phyloP scores from a whole-genome alignment of 2,888 invertebrate species.

The Polydrusus tereticollis region DNA sequence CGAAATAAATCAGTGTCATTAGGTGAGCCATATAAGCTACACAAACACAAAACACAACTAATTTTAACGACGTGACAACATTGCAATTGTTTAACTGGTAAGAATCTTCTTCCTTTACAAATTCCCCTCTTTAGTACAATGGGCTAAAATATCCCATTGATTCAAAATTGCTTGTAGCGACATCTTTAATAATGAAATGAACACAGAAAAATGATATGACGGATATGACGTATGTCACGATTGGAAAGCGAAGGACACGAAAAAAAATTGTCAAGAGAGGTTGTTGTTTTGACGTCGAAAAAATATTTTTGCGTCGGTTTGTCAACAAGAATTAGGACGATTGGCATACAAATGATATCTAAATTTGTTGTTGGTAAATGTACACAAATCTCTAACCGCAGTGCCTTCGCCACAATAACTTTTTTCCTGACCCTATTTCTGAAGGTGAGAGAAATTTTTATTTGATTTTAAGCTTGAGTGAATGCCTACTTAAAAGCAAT shows the following conservation, averaged over 20 bases:
- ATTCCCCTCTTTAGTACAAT: no score
- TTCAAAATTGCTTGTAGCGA: background rate
- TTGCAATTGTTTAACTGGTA: no score
- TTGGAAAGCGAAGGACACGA: conserved; percentile 23
- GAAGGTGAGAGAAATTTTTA: conserved; percentile 62
- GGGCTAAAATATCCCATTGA: no score
- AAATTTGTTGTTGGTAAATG: conserved; percentile 64
- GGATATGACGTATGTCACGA: conserved; percentile 6
- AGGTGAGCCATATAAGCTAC: no score
- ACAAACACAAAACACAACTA: no score
- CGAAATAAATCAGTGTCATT: no score
- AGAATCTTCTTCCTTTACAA: no score
- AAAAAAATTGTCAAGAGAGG: conserved; percentile 26
- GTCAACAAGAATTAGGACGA: conserved; percentile 49
- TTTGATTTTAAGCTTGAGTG: conserved; percentile 29
- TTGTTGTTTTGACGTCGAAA: conserved; percentile 35
- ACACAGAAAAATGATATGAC: background rate
- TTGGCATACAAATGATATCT: conserved; percentile 64
- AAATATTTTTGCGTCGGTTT: conserved; percentile 38
- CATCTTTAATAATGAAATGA: background rate
- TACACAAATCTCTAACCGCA: conserved; percentile 59
- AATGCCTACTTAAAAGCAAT: conserved; percentile 4
- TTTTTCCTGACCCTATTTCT: conserved; percentile 62
- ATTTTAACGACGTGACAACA: no score
- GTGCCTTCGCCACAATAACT: conserved; percentile 62